Evolutionary conservation across 2,113 vertebrate genomes (phyloP), one percentile per base, ranked within the genome.

Genomic region (Mystacornis crossleyi): DNA sequence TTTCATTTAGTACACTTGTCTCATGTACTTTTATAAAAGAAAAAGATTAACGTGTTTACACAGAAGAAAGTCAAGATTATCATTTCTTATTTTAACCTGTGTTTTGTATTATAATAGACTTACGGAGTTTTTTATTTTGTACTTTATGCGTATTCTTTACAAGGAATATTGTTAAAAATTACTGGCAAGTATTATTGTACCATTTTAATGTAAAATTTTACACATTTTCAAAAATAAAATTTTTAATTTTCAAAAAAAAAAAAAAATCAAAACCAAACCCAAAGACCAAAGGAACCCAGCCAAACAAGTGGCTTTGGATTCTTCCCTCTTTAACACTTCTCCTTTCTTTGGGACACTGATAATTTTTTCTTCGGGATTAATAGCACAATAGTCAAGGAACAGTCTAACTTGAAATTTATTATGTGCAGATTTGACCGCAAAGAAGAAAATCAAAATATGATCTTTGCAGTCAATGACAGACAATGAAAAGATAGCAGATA

Each of bases 161-260:
- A 98, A 98, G 98, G 99, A 99, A 97, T 98, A 98, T 98, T 99
- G 99, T 99, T 99, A 98, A 99, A 88, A 98, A 99, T 97, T 98
- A 99, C 98, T 98, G 98, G 97, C 98, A 98, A 99, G 95, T 98
- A 98, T 98, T 98, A 98, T 98, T 99, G 98, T 99, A 99, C 99
- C 98, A 97, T 98, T 98, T 98, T 98, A 99, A 98, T 99, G 99
- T 99, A 98, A 98, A 98, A 97, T 99, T 99, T 99, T 99, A 99
- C 98, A 99, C 98, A 64, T 97, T 99, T 98, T 98, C 95, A 93
- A 97, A 98, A 98, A 98, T 97, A 98, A 98, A 98, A 97, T 81
- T 67, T 97, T 97, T 86, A 98, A 98, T 99, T 99, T 99, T 95
- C 81, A 98, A 98, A 97, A 97, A 98, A 98, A 38, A 33, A 65